Percentiles rank a stretch among this genome's conserved stretches.
Evolutionary conservation across 2,888 invertebrate species (phyloP).

Genomic region (Smittia aterrima): DNA sequence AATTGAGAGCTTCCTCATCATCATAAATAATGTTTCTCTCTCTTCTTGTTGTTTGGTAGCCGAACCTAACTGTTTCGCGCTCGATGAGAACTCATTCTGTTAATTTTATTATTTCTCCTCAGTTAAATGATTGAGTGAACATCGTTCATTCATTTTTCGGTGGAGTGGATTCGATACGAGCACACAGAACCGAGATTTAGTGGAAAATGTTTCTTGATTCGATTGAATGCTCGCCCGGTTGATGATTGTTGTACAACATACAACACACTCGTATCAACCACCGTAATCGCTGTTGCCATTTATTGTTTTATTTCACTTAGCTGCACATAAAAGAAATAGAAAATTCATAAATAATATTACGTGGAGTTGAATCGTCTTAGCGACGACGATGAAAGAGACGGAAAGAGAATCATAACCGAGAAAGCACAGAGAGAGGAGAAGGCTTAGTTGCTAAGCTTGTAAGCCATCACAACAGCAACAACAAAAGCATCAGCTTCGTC

Average conservation of each 20-base stretch:
- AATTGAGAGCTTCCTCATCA: conserved; percentile 38
- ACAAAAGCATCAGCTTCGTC: background rate
- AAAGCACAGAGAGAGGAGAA: background rate
- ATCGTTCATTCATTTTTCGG: background rate
- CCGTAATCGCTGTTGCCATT: background rate
- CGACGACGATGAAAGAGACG: background rate
- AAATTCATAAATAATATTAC: background rate
- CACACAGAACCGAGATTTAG: background rate
- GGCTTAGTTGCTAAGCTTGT: background rate
- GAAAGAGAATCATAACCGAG: background rate
- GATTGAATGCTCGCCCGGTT: no score
- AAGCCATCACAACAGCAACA: background rate
- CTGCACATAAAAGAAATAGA: background rate
- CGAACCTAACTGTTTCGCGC: conserved; percentile 33
- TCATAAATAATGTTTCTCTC: conserved; percentile 23
- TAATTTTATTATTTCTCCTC: background rate
- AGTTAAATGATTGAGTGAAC: background rate
- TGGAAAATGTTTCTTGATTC: no score
- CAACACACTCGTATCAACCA: no score
- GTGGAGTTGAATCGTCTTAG: background rate
- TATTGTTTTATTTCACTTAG: background rate
- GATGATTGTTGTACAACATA: background rate
- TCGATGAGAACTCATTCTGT: background rate
- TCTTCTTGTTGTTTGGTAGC: conserved; percentile 3
- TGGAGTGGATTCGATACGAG: background rate